A percentile compares a stretch with the other conserved stretches of the same genome.
Evolutionary conservation across 92 coral and sea anemone species (phyloP).

Genomic region (Hydrozoanthus gracilis): DNA sequence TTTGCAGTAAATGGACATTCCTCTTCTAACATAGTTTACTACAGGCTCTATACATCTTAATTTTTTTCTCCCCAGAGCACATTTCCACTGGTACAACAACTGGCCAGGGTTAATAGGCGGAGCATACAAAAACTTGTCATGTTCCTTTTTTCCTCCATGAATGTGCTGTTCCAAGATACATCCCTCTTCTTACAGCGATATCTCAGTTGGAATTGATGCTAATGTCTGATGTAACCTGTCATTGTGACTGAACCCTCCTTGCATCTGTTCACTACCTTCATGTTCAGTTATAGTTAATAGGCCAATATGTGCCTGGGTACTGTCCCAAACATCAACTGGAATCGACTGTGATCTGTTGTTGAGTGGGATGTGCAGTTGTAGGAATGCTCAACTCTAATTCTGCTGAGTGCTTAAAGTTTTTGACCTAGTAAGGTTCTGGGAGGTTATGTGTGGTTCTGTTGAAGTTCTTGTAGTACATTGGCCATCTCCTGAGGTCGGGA

Average conservation of each 20-base stretch:
- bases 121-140: neutral
- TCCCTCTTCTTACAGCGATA: conserved; percentile 28
- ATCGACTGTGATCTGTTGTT: neutral
- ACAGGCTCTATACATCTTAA: conserved; percentile 11
- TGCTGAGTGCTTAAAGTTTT: neutral
- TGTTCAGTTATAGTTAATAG: neutral
- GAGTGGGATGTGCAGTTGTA: neutral
- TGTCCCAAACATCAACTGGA: neutral
- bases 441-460: conserved; percentile 64
- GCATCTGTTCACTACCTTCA: neutral
- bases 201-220: neutral
- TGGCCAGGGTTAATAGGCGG: neutral
- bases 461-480: conserved; percentile 59
- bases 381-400: neutral
- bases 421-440: neutral
- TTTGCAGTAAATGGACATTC: neutral
- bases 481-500: conserved; percentile 63
- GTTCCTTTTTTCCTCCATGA: neutral
- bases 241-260: neutral
- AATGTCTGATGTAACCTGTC: neutral
- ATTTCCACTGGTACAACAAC: neutral
- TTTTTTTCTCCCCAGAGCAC: conserved; percentile 11
- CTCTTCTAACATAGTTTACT: neutral
- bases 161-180: neutral
- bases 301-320: conserved; percentile 2